Base-by-base conservation (phyloP, 1,140 invertebrate species). In the Mamestra configurata region DNA sequence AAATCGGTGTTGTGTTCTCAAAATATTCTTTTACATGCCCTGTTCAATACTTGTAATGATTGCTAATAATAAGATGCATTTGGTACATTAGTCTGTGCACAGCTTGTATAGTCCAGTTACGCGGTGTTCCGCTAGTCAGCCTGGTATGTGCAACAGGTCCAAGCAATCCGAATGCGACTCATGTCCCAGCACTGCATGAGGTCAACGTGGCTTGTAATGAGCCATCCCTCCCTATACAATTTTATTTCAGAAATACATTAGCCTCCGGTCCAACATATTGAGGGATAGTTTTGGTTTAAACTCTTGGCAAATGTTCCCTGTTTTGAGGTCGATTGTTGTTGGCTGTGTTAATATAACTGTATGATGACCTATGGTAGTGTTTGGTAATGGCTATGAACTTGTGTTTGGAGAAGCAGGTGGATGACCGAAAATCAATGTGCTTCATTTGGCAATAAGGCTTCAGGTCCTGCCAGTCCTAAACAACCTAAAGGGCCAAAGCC, bases 71-170 rank as follows among this genome's bases (percentile, higher is more conserved):
- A 40, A 15, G 22, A 77, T 77, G 61, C 31, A 61, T 43, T 77
- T 46, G 31, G 61, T 53, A 27, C 61, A 53, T 37, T 72, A 43
- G 15, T 35, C n/a, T 59, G 70, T 72, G 86, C 87, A 79, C 80
- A 83, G 79, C 84, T 84, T 81, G 85, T 82, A 79, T 75, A 70
- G 79, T 89, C 85, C 89, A 88, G 88, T 90, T 90, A 90, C 75
- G 22, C 83, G 57, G 46, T 53, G 78, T 82, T 86, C 89, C 85
- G 88, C 90, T 90, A 90, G 76, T 46, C 84, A 86, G 80, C 85
- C 85, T 85, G 86, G 86, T 88, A 87, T 89, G 59, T 81, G 81
- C 83, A 83, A 83, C 80, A 83, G 76, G 84, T 82, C 77, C 78
- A 79, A 53, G 78, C 70, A 68, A 80, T 82, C 80, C 83, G 84